phyloP scores from a whole-genome alignment of 2,888 invertebrate genomes.

The Crepidodera aurea region DNA sequence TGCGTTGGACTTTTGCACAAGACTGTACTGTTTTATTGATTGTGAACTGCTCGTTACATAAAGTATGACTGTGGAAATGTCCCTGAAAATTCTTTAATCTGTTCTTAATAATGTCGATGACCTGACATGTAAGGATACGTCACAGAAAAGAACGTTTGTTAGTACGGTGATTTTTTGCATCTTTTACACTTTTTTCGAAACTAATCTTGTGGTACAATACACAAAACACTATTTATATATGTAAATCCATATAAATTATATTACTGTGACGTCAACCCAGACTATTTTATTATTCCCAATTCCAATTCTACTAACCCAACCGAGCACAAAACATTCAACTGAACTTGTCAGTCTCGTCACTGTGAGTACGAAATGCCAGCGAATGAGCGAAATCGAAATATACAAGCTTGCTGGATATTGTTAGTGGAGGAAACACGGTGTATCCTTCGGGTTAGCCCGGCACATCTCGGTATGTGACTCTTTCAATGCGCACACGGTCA shows the following conservation, averaged over 20 bases:
- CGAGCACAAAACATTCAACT: background rate
- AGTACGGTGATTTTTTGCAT: too few species aligned
- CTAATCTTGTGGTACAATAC: too few species aligned
- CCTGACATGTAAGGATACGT: background rate
- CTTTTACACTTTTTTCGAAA: too few species aligned
- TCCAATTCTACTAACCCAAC: background rate
- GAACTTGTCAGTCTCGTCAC: background rate
- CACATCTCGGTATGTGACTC: slow-evolving; percentile 1
- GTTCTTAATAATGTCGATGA: background rate
- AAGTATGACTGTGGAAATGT: background rate
- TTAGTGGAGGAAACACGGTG: background rate
- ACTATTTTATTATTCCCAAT: background rate
- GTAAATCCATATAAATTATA: background rate
- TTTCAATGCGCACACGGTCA: slow-evolving; percentile 14
- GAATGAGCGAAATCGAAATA: background rate
- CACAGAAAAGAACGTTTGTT: too few species aligned
- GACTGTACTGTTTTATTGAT: background rate
- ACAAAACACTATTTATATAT: too few species aligned
- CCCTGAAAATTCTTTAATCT: background rate
- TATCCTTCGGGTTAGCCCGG: slow-evolving; percentile 2
- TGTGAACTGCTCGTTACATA: background rate
- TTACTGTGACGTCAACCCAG: background rate
- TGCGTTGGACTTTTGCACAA: too few species aligned
- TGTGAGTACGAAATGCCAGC: background rate
- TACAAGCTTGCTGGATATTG: background rate